phyloP scores from a whole-genome alignment of 2,888 invertebrate species.

The Creontiades dilutus region DNA sequence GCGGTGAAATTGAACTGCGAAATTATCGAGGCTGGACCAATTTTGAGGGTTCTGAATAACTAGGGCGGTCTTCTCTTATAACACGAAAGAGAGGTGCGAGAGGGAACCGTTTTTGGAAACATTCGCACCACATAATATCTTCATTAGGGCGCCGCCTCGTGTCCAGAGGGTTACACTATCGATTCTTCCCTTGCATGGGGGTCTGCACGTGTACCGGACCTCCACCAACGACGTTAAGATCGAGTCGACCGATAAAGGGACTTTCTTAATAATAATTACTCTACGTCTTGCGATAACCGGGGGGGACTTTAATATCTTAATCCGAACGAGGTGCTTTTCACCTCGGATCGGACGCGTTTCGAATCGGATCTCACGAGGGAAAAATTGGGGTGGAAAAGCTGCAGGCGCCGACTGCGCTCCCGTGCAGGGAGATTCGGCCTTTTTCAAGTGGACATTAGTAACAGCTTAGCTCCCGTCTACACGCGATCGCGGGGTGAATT shows the following conservation, averaged over 20 bases:
- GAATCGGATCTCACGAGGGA: neutral
- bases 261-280: constrained; percentile 56
- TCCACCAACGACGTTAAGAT: constrained; percentile 54
- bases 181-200: constrained; percentile 37
- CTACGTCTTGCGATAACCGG: neutral
- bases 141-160: constrained; percentile 18
- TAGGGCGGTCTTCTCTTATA: neutral
- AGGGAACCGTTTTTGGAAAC: constrained; percentile 30
- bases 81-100: neutral
- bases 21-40: neutral
- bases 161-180: constrained; percentile 29
- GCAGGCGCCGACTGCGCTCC: constrained; percentile 10
- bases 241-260: constrained; percentile 46
- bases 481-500: constrained; percentile 55
- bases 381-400: neutral
- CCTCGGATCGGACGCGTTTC: constrained; percentile 26
- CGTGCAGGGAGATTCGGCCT: neutral
- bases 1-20: neutral
- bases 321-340: constrained; percentile 37
- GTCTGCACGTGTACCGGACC: constrained; percentile 39
- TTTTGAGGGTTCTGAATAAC: neutral
- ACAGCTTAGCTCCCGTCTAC: constrained; percentile 50
- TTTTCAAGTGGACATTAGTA: constrained; percentile 47
- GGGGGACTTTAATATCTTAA: constrained; percentile 47
- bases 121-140: constrained; percentile 54